Evolutionary conservation across 2,113 vertebrate species (phyloP).

Genomic region (Oophaga pumilio): DNA sequence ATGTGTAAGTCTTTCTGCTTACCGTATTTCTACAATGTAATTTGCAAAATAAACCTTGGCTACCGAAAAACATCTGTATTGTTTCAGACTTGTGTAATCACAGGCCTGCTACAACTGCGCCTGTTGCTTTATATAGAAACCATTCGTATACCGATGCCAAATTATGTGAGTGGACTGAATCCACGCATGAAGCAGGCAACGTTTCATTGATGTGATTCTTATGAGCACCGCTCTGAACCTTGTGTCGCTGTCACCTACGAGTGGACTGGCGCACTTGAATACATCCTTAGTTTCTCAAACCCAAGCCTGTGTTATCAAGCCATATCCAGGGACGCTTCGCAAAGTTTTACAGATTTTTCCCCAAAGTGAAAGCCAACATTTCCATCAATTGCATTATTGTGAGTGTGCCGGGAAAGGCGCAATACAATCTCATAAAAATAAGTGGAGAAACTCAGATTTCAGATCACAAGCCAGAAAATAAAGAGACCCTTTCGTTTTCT

Average conservation of each 20-base stretch:
- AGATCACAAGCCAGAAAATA: neutral
- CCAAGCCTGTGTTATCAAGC: neutral
- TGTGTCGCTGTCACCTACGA: neutral
- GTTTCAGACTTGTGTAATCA: constrained; percentile 1
- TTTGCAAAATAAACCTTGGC: neutral
- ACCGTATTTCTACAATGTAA: neutral
- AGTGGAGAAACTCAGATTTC: neutral
- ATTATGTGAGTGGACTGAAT: constrained; percentile 1
- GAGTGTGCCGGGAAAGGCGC: neutral
- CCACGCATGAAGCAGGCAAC: neutral
- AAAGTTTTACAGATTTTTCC: neutral
- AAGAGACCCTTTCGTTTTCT: neutral
- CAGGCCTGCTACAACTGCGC: neutral
- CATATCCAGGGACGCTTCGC: neutral
- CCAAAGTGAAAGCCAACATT: neutral
- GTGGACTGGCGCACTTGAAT: neutral
- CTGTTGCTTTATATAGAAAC: constrained; percentile 5
- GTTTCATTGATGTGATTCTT: neutral
- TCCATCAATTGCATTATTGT: neutral
- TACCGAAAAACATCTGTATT: constrained; percentile 5
- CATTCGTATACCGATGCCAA: neutral
- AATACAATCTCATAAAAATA: neutral
- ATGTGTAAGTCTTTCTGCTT: neutral
- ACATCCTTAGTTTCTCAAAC: neutral
- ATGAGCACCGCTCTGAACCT: neutral